Evolutionary conservation across 2,888 invertebrate species (phyloP), one percentile per base, ranked within the genome.

Genomic region (Phasia obesa): DNA sequence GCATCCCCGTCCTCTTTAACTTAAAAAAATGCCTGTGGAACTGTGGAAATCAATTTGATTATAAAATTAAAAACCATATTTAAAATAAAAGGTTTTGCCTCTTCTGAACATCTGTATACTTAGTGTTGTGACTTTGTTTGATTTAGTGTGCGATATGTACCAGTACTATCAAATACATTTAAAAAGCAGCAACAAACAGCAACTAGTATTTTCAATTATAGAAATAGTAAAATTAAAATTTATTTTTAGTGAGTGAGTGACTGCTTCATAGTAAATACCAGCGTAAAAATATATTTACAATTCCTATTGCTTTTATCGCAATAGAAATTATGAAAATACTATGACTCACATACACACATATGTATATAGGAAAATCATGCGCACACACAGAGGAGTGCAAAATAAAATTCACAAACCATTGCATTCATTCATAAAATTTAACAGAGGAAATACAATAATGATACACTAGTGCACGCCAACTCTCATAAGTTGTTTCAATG

Each of bases 371-470:
- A 25, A 44, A 17, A 1, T 23, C n/a, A 35, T 19, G 9, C 4
- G 19, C 7, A 21, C 55, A 15, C 9, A 55, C 31, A 47, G 11
- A 51, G 15, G 23, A 38, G 27, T 51, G 35, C 21, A 35, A 69
- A 38, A 65, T 23, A 42, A 25, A 53, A 17, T 38, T 53, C 59
- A 27, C 35, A 59, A 59, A 42, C 25, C 25, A 35, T 62, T 19
- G 13, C 5, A 44, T 80, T 80, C 81, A 81, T 81, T 81, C 81
- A 81, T 81, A 73, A 81, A 75, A 73, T 4, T 51, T 15, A 27
- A 76, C 27, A 59, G 76, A 77, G 81, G 81, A 81, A 81, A 77
- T 81, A 75, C 57, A 81, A 77, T 81, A 75, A 42, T 13, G n/a
- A 60, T n/a, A 44, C 42, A 62, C 49, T 44, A 71, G 21, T 71